A percentile compares a stretch with the other conserved stretches of the same genome.
Conservation (phyloP, 2,113 vertebrate genomes). For the Podilymbus podiceps region DNA sequence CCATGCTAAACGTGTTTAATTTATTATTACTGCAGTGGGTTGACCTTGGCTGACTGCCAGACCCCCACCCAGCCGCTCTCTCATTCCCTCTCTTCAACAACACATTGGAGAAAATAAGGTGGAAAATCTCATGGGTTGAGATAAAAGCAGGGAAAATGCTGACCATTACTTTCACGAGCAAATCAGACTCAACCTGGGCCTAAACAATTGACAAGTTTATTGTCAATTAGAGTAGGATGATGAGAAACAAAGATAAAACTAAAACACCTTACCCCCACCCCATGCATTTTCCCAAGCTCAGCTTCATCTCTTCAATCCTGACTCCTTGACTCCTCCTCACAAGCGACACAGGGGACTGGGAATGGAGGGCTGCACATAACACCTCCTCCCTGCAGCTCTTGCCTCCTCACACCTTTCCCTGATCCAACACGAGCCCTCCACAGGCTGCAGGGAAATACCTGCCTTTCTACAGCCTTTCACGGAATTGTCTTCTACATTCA, state of each 20-base stretch:
- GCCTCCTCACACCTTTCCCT: background rate
- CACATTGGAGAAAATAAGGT: background rate
- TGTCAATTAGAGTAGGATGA: background rate
- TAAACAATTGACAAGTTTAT: background rate
- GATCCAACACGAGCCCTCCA: background rate
- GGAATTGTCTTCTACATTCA: background rate
- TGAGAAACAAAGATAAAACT: background rate
- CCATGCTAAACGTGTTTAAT: background rate
- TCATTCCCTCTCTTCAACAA: background rate
- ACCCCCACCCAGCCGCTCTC: background rate
- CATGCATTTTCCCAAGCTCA: background rate
- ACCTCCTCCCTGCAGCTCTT: background rate
- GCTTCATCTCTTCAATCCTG: background rate
- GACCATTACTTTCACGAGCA: background rate
- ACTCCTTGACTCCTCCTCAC: background rate
- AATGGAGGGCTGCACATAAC: background rate
- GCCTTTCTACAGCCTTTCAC: background rate
- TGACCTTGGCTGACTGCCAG: background rate
- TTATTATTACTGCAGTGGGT: background rate
- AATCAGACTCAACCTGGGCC: background rate
- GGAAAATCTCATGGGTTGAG: background rate
- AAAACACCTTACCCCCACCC: fast-evolving
- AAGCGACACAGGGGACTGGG: fast-evolving
- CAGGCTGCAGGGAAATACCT: background rate
- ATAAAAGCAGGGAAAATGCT: fast-evolving